Conservation (phyloP, 2,113 vertebrate genomes). For the Monarcha castaneiventris region DNA sequence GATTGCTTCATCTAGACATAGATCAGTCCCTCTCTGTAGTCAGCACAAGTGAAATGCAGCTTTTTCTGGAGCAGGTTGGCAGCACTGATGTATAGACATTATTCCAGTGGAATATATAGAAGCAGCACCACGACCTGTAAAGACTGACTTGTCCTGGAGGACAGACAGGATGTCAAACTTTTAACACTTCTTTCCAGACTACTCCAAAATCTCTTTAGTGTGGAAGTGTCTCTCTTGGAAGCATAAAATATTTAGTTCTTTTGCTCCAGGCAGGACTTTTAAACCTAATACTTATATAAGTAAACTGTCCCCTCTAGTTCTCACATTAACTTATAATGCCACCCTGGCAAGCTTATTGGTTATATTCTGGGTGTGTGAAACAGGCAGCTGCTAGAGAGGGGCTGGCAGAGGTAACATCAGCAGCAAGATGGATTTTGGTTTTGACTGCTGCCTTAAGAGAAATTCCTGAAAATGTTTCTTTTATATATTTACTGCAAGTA, state of each 20-base stretch:
- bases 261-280: conserved; percentile 1
- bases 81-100: background rate
- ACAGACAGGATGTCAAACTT: background rate
- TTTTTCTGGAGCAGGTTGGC: background rate
- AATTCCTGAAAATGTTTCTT: background rate
- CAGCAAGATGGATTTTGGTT: background rate
- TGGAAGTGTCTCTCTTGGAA: background rate
- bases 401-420: background rate
- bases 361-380: background rate
- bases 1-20: background rate
- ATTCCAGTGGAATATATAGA: background rate
- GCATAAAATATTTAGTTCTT: background rate
- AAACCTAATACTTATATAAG: background rate
- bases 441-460: background rate
- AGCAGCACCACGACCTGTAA: background rate
- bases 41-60: background rate
- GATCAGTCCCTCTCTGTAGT: background rate
- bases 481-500: background rate
- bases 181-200: background rate
- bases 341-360: background rate
- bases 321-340: background rate
- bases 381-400: background rate
- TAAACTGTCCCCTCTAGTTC: background rate
- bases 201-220: background rate
- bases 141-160: background rate